These are phyloP conservation scores for Arctocebus calabarensis DNA, from an alignment of 2,797 vertebrate genomes.

Conservation along the genomic window DNA sequence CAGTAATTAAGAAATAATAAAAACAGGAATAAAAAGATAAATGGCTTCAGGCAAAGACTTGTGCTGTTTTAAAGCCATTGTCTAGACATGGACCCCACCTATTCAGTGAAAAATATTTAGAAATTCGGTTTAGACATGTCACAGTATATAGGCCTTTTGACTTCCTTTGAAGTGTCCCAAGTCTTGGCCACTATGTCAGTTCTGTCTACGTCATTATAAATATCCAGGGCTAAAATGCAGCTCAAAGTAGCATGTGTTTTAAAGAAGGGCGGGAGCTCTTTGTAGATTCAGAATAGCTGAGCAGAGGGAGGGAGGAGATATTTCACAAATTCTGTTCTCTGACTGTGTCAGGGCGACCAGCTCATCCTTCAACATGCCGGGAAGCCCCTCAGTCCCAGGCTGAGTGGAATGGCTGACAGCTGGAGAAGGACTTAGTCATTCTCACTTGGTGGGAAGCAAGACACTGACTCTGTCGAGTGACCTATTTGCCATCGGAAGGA, in stretches of 20 bases:
- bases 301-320: too few species aligned
- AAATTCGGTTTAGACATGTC: background rate
- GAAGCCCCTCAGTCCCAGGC: background rate
- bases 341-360: background rate
- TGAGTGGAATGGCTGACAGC: background rate
- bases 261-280: background rate
- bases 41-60: background rate
- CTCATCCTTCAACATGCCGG: background rate
- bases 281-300: background rate
- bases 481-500: background rate
- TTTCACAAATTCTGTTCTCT: background rate
- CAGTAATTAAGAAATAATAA: background rate
- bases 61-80: background rate
- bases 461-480: too few species aligned
- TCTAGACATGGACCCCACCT: background rate
- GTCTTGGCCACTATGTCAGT: background rate
- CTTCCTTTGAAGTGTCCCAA: background rate
- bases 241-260: background rate
- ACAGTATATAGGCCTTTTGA: background rate
- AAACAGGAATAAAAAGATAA: conserved; percentile 16
- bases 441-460: background rate
- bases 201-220: background rate
- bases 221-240: background rate
- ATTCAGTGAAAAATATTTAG: background rate
- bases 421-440: background rate